Conservation (phyloP, 2,113 vertebrate genomes). For the Calypte anna region DNA sequence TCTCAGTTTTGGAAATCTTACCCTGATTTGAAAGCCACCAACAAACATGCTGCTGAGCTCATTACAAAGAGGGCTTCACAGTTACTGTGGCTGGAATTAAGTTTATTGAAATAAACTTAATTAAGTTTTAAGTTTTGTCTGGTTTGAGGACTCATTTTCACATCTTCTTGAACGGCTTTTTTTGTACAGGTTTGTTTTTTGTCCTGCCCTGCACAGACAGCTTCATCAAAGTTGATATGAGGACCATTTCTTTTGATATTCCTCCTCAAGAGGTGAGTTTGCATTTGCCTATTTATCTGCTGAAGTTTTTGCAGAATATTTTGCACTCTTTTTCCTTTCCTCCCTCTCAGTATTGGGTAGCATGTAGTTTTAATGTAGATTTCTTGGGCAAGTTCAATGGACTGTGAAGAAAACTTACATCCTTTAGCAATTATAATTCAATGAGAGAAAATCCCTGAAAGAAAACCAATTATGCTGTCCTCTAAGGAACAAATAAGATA, state of each 20-base stretch:
- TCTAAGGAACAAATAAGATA: not conserved
- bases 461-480: not conserved
- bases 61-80: not conserved
- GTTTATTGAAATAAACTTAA: not conserved
- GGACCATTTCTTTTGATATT: slow-evolving; percentile 95
- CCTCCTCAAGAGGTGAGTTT: slow-evolving; percentile 92
- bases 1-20: not conserved
- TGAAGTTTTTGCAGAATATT: not conserved
- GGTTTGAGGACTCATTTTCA: not conserved
- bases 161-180: not conserved
- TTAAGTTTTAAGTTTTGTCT: not conserved
- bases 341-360: not conserved
- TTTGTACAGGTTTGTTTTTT: slow-evolving; percentile 90
- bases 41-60: not conserved
- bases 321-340: not conserved
- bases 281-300: not conserved
- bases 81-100: not conserved
- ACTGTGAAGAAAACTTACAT: not conserved
- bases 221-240: slow-evolving; percentile 97
- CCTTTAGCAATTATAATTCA: not conserved
- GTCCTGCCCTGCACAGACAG: slow-evolving; percentile 95
- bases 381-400: not conserved
- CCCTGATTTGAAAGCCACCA: not conserved
- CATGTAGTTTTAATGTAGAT: not conserved
- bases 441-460: not conserved